phyloP scores from a whole-genome alignment of 2,797 vertebrate genomes.

The Tarsius wallacei region DNA sequence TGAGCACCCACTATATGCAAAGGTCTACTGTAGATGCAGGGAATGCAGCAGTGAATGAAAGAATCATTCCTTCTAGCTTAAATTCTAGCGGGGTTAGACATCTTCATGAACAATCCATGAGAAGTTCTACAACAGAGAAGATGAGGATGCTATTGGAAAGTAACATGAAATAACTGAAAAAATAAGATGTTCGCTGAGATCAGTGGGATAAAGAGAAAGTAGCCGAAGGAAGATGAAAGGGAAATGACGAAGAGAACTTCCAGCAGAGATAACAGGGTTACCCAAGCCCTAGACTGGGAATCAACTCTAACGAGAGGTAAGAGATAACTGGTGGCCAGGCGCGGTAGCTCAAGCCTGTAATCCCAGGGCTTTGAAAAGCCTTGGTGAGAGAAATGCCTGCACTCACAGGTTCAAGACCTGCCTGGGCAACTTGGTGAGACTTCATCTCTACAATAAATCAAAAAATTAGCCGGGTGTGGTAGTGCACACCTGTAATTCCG shows the following conservation, averaged over 20 bases:
- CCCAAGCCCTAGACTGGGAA: neutral
- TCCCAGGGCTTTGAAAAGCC: too few relatives aligned
- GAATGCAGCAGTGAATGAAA: neutral
- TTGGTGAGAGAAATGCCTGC: too few relatives aligned
- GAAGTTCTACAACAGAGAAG: neutral
- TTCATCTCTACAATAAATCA: too few relatives aligned
- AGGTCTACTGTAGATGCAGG: neutral
- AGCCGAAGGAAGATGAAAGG: neutral
- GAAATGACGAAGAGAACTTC: neutral
- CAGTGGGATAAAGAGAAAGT: neutral
- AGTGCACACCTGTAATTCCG: too few relatives aligned
- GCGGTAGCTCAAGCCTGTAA: too few relatives aligned
- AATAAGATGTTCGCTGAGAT: neutral
- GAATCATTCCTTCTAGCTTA: neutral
- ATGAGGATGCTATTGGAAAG: neutral
- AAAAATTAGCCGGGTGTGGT: too few relatives aligned
- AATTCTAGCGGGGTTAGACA: neutral
- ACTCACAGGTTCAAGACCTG: too few relatives aligned
- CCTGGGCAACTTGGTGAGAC: too few relatives aligned
- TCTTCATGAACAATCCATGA: neutral
- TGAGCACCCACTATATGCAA: neutral
- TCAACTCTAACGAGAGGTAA: too few relatives aligned
- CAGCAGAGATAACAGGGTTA: neutral
- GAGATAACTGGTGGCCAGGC: too few relatives aligned
- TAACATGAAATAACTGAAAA: neutral